phyloP scores from a whole-genome alignment of 2,797 vertebrate genomes.

The Cuniculus paca region DNA sequence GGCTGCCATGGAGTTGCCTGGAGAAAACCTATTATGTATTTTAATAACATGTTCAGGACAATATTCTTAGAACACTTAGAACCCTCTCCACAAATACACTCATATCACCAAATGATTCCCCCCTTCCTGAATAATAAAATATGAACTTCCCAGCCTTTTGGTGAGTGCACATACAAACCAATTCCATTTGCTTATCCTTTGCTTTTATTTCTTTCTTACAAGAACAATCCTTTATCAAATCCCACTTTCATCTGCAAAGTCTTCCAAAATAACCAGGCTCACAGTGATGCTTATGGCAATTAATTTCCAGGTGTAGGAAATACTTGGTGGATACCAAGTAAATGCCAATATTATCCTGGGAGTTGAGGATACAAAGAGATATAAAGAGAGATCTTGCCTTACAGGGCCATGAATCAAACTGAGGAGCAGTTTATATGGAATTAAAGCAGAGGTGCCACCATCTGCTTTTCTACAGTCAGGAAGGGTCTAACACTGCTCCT shows the following conservation, averaged over 20 bases:
- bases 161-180: neutral
- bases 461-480: conserved; percentile 3
- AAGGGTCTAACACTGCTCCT: neutral
- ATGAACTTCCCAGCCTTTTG: neutral
- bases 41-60: neutral
- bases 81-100: neutral
- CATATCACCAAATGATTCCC: neutral
- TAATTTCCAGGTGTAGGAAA: conserved; percentile 42
- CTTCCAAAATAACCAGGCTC: neutral
- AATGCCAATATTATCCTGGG: neutral
- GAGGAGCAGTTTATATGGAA: neutral
- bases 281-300: neutral
- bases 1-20: neutral
- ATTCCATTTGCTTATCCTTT: neutral
- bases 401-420: neutral
- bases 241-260: neutral
- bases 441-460: neutral
- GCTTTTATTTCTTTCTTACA: neutral
- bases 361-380: neutral
- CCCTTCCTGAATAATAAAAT: conserved; percentile 31
- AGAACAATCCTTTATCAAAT: neutral
- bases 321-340: neutral
- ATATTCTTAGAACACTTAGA: conserved; percentile 10
- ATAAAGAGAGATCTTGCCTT: neutral
- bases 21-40: neutral